Conservation (phyloP, 2,888 invertebrate genomes). For the Sceliomorpha sp. region DNA sequence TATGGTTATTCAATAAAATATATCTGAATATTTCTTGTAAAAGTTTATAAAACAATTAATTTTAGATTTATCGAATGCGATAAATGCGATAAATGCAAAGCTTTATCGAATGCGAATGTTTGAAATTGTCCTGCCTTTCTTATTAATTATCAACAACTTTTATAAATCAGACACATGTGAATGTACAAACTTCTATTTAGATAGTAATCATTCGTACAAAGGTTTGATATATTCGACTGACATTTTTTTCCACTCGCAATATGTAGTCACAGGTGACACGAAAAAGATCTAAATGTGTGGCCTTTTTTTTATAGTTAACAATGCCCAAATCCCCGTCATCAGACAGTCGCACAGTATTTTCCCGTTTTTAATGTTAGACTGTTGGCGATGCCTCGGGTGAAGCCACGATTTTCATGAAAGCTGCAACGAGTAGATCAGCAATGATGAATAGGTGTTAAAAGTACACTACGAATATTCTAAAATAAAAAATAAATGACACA, state of each 20-base stretch:
- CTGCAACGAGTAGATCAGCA: conserved; percentile 40
- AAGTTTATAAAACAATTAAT: no score
- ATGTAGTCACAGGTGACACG: conserved; percentile 26
- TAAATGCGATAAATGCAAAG: no score
- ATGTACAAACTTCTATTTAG: no score
- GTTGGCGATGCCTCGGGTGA: conserved; percentile 58
- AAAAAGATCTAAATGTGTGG: conserved; percentile 35
- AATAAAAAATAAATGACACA: conserved; percentile 16
- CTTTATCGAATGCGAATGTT: no score
- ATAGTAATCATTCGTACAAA: no score
- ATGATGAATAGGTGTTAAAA: conserved; percentile 28
- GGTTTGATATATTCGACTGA: no score
- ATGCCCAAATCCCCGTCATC: conserved; percentile 53
- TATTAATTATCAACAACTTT: no score
- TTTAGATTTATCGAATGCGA: no score
- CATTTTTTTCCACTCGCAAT: background rate
- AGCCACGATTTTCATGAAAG: conserved; percentile 61
- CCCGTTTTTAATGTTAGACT: conserved; percentile 55
- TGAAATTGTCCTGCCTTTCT: no score
- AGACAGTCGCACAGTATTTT: conserved; percentile 54
- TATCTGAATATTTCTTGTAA: no score
- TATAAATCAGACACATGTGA: no score
- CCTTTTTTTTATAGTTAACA: conserved; percentile 61
- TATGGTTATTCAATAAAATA: no score
- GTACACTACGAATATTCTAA: conserved; percentile 33